Base-by-base conservation (phyloP, 2,113 vertebrate genomes). In the Albula glossodonta region DNA sequence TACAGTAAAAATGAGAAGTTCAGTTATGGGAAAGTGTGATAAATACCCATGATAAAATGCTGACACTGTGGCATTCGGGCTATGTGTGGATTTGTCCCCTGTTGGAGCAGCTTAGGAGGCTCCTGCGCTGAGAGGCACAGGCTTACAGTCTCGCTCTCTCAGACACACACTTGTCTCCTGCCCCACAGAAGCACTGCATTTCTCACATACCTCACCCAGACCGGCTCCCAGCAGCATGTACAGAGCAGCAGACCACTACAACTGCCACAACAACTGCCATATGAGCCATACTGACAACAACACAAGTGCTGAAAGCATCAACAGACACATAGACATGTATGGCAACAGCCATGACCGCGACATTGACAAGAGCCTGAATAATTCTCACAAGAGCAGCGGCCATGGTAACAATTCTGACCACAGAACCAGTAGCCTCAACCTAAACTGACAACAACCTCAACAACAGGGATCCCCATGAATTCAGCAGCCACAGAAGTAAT, bases 41-140 rank as follows among this genome's bases (percentile, higher is more conserved):
- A 91, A 92, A 94, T 93, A 93, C 93, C 92, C 90, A 90, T 91
- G 92, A 93, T 93, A 92, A 93, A 91, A 90, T 86, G 83, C 52
- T 88, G 89, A 60, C 70, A 74, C 88, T 81, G 25, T 92, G 91
- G 93, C 91, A 94, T 85, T 90, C 82, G 80, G 92, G 81, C 90
- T 91, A 93, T 94, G 94, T 88, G 88, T 84, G 31, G 90, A 90
- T 87, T 82, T 57, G 84, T 91, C 88, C 87, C 89, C 86, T 85
- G 87, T 92, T 83, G 85, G 50, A 87, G 81, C 91, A 87, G 87
- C 91, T 87, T 88, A 88, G 90, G 85, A 89, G 78, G 83, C 88
- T 86, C 78, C 79, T 86, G 82, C 86, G 80, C 82, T 86, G 57
- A 87, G 70, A 83, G 80, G 88, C 80, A 84, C 84, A 86, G 56